Conservation (phyloP, 2,113 vertebrate species). For the Rhabdornis inornatus region DNA sequence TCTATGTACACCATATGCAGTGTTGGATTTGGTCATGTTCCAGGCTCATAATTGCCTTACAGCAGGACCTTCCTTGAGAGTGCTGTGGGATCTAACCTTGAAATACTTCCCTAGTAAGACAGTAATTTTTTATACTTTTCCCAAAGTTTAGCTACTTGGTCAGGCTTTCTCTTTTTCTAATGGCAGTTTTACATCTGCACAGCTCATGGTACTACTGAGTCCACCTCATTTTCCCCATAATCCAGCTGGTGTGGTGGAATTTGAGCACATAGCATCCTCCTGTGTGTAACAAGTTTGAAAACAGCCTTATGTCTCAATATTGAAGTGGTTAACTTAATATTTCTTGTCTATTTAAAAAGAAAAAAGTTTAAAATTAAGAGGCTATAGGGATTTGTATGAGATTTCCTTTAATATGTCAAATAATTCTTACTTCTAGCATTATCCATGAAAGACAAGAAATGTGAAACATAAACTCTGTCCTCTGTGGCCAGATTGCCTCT, state of each 20-base stretch:
- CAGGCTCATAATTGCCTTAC: neutral
- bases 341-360: neutral
- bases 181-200: neutral
- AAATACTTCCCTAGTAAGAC: neutral
- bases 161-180: neutral
- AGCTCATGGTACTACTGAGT: neutral
- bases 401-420: neutral
- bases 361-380: neutral
- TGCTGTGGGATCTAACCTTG: neutral
- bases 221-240: neutral
- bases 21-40: neutral
- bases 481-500: constrained; percentile 34
- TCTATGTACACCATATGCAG: neutral
- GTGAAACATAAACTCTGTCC: neutral
- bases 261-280: neutral
- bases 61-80: neutral
- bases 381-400: neutral
- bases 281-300: neutral
- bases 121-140: neutral
- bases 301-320: neutral
- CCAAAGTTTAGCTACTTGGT: neutral
- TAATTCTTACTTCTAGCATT: neutral
- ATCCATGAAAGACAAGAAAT: constrained; percentile 18
- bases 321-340: neutral
- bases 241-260: neutral